Base-by-base conservation (phyloP, 2,797 vertebrate genomes). In the Heterohyrax brucei region DNA sequence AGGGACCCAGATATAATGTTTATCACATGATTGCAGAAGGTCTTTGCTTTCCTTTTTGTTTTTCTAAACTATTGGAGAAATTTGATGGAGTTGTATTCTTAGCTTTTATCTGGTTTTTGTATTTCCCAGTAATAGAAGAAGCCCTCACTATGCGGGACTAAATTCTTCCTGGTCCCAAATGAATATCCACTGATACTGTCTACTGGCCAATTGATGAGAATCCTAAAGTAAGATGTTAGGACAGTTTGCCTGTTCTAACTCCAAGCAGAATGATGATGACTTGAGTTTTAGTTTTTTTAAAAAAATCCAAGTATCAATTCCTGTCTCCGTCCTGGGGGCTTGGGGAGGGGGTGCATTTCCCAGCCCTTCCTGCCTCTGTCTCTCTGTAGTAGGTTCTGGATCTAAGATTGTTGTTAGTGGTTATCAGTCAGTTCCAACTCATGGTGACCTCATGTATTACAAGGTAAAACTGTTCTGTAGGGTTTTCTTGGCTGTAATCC, bases 231-330 rank as follows among this genome's bases (percentile, higher is more conserved):
- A 84, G 86, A 56, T 87, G 70, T 93, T 92, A 68, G n/a, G 78
- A 90, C 75, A 44, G 14, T 76, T 93, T 94, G 81, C 4, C 53
- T 83, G 7, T 92, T 92, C 59, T 16, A 70, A 80, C 59, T 78
- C 61, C 70, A 14, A 93, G 78, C 77, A 18, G 56, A 85, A 91
- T 77, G 39, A 70, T 76, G 10, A 59, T 92, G 30, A 90, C 64
- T 91, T 84, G 62, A 83, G 82, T 95, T 72, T 94, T 79, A 16
- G 53, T 59, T 87, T 93, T 87, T 59, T 87, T 93, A 85, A 72
- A 77, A 96, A 91, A 56, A 82, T 39, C 53, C 1, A 87, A 39
- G 9, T 28, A 72, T 53, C 95, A 83, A 83, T 78, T 73, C 30
- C 70, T 87, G 68, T 53, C 66, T 96, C 73, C 83, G 90, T 21